These are phyloP conservation scores for Nixonia krombeini DNA, from an alignment of 1,140 invertebrate genomes.

Conservation along the genomic window DNA sequence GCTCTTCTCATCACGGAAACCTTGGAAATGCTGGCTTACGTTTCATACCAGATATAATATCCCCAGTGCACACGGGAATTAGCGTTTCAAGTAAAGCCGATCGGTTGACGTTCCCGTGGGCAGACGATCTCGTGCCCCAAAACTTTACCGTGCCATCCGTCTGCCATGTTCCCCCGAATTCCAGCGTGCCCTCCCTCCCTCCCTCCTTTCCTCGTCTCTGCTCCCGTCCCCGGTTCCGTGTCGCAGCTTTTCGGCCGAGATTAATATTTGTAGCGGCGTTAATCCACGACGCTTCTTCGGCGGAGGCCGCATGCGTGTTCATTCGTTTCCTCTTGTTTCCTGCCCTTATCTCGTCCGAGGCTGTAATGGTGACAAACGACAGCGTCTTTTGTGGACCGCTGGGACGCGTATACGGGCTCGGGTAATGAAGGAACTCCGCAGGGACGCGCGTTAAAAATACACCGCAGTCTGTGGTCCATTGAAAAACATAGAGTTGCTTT, in stretches of 20 bases:
- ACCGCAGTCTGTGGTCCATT: constrained; percentile 1
- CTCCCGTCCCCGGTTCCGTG: no score
- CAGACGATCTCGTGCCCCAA: constrained; percentile 15
- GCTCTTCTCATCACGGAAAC: no score
- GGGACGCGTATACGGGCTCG: constrained; percentile 20
- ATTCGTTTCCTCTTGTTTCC: constrained; percentile 5
- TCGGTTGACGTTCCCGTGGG: constrained; percentile 23
- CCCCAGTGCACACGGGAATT: constrained; percentile 21
- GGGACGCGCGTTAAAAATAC: constrained; percentile 19
- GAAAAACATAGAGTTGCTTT: constrained; percentile 3
- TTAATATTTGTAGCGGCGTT: no score
- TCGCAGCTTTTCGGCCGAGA: not conserved
- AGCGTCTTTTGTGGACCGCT: constrained; percentile 16
- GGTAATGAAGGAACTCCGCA: constrained; percentile 22
- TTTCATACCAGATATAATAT: constrained; percentile 44
- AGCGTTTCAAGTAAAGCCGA: constrained; percentile 39
- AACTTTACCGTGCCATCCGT: no score
- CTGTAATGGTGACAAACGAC: constrained; percentile 20
- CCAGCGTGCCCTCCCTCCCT: no score
- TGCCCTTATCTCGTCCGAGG: constrained; percentile 12
- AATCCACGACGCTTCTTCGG: no score
- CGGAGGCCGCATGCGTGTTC: no score
- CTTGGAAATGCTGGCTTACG: constrained; percentile 14
- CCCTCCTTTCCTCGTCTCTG: no score
- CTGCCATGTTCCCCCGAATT: no score